Evolutionary conservation across 2,113 vertebrate genomes (phyloP), one percentile per base, ranked within the genome.

Genomic region (Rhinichthys klamathensis): DNA sequence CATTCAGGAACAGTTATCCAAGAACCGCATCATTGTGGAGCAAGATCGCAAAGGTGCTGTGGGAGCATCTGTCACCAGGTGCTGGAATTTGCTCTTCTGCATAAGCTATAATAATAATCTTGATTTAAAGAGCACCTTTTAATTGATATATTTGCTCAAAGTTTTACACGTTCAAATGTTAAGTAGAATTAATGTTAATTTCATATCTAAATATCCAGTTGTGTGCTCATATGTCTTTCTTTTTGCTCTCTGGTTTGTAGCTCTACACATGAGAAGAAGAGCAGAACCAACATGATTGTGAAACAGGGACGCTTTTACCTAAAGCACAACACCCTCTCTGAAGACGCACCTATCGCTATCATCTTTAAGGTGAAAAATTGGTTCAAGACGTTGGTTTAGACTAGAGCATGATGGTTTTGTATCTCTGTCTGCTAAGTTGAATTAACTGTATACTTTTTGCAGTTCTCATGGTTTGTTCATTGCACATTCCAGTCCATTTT

Each of bases 221-320:
- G 27, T 8, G 25, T 18, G 4, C 12, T 56, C 12, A 15, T 13
- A 23, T 75, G 2, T 85, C 32, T 80, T 3, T 41, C 16, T 77
- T 18, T 18, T n/a, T 13, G 82, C 1, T 77, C 32, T 82, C 25
- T 84, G 49, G 32, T 11, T 72, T 82, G 4, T 58, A 99, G 98
- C 91, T 99, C 98, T 41, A 99, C 98, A 54, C 98, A 99, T 25
- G 98, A 99, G 92, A 99, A 99, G 93, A 99, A 99, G 90, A 99
- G 98, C 91, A 96, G 98, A 94, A 99, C 98, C 60, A 99, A 99
- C 88, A 95, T 99, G 91, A 94, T 97, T 13, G 96, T 99, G 83
- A 99, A 98, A 80, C 96, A 99, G 91, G 98, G 98, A 13, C 93
- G 97, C 23, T 99, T 99, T 92, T 99, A 99, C 86, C 86, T 99